phyloP scores from a whole-genome alignment of 2,888 invertebrate genomes.

The Limenitis camilla region DNA sequence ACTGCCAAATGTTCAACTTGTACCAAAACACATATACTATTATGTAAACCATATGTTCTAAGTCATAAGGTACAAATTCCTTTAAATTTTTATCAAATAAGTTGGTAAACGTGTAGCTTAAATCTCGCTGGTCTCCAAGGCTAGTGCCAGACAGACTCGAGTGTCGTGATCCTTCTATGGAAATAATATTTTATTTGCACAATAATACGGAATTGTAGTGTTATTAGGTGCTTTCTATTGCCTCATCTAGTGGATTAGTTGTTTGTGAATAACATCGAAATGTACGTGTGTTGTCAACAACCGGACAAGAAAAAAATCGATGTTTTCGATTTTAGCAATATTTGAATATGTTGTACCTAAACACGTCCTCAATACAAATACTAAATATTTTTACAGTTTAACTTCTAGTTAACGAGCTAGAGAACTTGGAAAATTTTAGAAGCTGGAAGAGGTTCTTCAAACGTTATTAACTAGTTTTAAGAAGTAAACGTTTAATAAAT shows the following conservation, averaged over 20 bases:
- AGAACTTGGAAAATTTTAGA: no score
- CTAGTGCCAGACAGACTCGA: constrained; percentile 44
- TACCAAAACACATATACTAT: constrained; percentile 30
- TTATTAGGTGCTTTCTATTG: constrained; percentile 36
- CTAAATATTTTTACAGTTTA: no score
- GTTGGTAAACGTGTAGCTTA: constrained; percentile 51
- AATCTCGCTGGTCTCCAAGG: constrained; percentile 51
- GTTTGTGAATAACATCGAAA: no score
- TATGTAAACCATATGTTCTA: constrained; percentile 21
- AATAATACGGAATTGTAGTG: constrained; percentile 42
- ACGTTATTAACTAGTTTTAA: no score
- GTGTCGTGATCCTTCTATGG: constrained; percentile 59
- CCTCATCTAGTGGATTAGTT: constrained; percentile 6
- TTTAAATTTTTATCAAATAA: constrained; percentile 5
- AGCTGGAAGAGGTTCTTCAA: no score
- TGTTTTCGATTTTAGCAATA: no score
- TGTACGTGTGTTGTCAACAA: no score
- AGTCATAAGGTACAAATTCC: constrained; percentile 30
- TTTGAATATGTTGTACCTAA: no score
- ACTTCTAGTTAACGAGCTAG: no score
- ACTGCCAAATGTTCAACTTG: constrained; percentile 63
- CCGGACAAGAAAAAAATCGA: no score
- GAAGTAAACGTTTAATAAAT: no score
- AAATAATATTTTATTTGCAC: constrained; percentile 64
- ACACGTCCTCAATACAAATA: no score